phyloP scores from a whole-genome alignment of 2,113 vertebrate genomes.

The Pachypanchax playfairii region DNA sequence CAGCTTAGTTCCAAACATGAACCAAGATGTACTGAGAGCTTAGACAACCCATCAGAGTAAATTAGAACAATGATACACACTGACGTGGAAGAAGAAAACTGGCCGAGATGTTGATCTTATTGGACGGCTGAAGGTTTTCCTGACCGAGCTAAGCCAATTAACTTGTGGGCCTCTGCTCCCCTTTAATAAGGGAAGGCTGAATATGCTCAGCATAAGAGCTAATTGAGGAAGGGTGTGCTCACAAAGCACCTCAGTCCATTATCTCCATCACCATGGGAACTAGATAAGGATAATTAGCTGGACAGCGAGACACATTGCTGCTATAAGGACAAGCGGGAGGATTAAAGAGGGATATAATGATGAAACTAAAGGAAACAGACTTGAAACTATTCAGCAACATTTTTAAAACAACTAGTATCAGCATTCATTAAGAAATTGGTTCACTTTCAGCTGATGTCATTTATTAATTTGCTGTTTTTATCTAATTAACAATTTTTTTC shows the following conservation, averaged over 20 bases:
- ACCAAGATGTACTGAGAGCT: not conserved
- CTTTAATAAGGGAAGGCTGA: constrained; percentile 48
- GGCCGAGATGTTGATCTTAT: constrained; percentile 33
- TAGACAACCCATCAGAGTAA: constrained; percentile 7
- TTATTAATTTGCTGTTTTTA: not conserved
- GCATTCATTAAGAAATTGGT: no score
- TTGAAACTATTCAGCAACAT: constrained; percentile 21
- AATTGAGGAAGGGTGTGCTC: constrained; percentile 64
- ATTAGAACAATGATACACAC: constrained; percentile 17
- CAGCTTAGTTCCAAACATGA: constrained; percentile 17
- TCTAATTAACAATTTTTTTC: constrained; percentile 4
- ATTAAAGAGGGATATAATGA: constrained; percentile 52
- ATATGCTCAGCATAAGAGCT: constrained; percentile 47
- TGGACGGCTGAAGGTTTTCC: constrained; percentile 35
- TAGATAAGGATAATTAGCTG: constrained; percentile 71
- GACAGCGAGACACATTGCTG: constrained; percentile 49
- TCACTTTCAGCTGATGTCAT: constrained; percentile 12
- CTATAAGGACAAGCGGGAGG: constrained; percentile 27
- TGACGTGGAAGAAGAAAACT: constrained; percentile 2
- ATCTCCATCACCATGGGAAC: constrained; percentile 66
- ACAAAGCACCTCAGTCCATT: constrained; percentile 61
- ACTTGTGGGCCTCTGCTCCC: constrained; percentile 20
- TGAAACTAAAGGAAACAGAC: constrained; percentile 57
- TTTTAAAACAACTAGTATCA: constrained; percentile 38
- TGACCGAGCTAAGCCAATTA: constrained; percentile 40